phyloP scores from a whole-genome alignment of 2,113 vertebrate genomes.

The Catagonus wagneri region DNA sequence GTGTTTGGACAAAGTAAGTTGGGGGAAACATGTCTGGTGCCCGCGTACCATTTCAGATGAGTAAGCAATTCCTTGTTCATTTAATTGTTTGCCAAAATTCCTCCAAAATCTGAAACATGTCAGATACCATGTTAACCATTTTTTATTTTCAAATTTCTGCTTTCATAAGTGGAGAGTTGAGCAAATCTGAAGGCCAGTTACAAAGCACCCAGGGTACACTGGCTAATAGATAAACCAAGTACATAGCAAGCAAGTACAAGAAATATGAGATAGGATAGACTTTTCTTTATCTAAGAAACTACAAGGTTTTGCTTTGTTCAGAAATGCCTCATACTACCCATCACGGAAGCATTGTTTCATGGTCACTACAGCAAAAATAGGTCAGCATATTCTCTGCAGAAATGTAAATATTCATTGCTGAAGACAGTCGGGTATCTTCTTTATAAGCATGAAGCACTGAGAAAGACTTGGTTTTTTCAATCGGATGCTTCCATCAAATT shows the following conservation, averaged over 20 bases:
- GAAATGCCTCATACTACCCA: conserved; percentile 7
- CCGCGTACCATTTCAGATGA: background rate
- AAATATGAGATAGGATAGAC: background rate
- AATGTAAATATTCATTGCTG: background rate
- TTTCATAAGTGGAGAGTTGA: conserved; percentile 16
- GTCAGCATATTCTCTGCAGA: background rate
- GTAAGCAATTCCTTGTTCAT: background rate
- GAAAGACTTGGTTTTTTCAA: conserved; percentile 41
- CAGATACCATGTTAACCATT: background rate
- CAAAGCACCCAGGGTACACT: background rate
- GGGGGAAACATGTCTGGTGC: background rate
- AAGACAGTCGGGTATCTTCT: background rate
- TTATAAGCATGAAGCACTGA: conserved; percentile 8
- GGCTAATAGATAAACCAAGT: conserved; percentile 43
- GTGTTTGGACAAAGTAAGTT: background rate
- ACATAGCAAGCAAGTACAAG: background rate
- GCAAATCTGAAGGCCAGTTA: background rate
- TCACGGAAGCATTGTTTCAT: conserved; percentile 47
- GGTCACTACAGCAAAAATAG: background rate
- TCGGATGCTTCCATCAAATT: conserved; percentile 57
- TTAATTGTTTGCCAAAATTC: conserved; percentile 20
- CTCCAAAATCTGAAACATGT: background rate
- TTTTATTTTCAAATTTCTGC: conserved; percentile 24
- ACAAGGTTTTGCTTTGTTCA: conserved; percentile 47
- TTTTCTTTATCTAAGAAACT: conserved; percentile 51